Percentiles rank a stretch among this genome's conserved stretches.
Evolutionary conservation across 2,113 vertebrate genomes (phyloP).

Genomic region (Potamarius usumacintae): DNA sequence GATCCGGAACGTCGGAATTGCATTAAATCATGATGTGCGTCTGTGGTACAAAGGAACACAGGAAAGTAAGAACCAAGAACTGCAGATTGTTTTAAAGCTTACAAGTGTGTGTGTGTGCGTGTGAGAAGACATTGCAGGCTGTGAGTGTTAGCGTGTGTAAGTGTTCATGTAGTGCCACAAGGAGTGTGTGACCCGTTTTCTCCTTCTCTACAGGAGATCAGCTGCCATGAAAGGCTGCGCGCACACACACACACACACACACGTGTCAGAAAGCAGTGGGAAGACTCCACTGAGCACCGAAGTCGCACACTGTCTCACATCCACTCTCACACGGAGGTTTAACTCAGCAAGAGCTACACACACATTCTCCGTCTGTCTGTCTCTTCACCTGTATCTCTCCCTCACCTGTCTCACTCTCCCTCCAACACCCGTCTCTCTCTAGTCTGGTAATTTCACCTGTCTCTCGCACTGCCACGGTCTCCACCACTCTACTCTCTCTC

Average conservation of each 20-base stretch:
- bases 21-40: not conserved
- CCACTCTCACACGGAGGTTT: constrained; percentile 1
- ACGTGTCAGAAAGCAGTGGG: constrained; percentile 22
- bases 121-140: not conserved
- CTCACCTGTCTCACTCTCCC: not conserved
- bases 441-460: not conserved
- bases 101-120: not conserved
- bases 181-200: constrained; percentile 24
- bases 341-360: constrained; percentile 13
- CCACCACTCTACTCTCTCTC: not conserved
- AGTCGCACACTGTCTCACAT: constrained; percentile 3
- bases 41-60: not conserved
- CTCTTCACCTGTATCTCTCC: not conserved
- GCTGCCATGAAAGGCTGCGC: not conserved
- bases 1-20: not conserved
- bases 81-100: not conserved
- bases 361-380: not conserved
- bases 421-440: not conserved
- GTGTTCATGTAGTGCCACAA: constrained; percentile 15
- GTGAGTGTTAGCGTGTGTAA: not conserved
- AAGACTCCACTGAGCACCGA: not conserved
- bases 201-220: constrained; percentile 12
- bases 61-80: not conserved
- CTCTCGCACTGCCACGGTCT: constrained; percentile 1
- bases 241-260: not conserved